These are phyloP conservation scores for Poeciliopsis retropinna DNA, from an alignment of 2,113 vertebrate species.

Conservation along the genomic window DNA sequence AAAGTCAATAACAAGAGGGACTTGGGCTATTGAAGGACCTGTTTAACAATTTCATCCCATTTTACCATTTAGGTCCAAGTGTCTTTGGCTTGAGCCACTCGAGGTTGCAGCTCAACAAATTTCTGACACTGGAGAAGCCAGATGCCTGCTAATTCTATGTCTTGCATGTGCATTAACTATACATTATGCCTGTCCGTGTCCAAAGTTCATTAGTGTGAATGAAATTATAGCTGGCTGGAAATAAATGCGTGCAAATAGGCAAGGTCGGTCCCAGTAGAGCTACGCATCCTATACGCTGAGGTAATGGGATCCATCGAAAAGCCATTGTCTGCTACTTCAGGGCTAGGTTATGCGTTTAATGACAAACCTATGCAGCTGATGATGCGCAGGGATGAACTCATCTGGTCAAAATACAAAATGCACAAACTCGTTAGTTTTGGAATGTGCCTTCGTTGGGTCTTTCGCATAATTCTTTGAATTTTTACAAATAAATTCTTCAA, in stretches of 20 bases:
- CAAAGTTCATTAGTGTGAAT: slow-evolving; percentile 75
- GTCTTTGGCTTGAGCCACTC: slow-evolving; percentile 29
- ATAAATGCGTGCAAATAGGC: slow-evolving; percentile 75
- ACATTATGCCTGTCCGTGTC: slow-evolving; percentile 72
- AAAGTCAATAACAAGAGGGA: slow-evolving; percentile 32
- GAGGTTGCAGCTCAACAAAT: slow-evolving; percentile 44
- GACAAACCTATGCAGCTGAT: slow-evolving; percentile 60
- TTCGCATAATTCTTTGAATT: slow-evolving; percentile 33
- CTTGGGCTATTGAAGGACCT: slow-evolving; percentile 1
- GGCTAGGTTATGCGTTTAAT: slow-evolving; percentile 59
- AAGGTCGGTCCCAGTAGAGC: slow-evolving; percentile 67
- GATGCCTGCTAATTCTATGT: slow-evolving; percentile 54
- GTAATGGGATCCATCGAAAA: slow-evolving; percentile 75
- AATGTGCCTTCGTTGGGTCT: slow-evolving; percentile 17
- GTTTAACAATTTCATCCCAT: slow-evolving; percentile 17
- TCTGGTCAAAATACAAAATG: not conserved
- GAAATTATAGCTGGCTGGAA: slow-evolving; percentile 74
- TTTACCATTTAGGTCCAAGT: slow-evolving; percentile 3
- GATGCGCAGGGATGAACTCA: slow-evolving; percentile 23
- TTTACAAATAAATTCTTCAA: slow-evolving; percentile 32
- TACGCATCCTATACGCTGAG: slow-evolving; percentile 62
- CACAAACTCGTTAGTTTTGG: slow-evolving; percentile 3
- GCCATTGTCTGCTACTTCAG: slow-evolving; percentile 63
- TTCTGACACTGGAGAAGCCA: slow-evolving; percentile 56
- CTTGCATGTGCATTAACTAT: slow-evolving; percentile 75